phyloP scores from a whole-genome alignment of 2,113 vertebrate species.

The Grammomys surdaster region DNA sequence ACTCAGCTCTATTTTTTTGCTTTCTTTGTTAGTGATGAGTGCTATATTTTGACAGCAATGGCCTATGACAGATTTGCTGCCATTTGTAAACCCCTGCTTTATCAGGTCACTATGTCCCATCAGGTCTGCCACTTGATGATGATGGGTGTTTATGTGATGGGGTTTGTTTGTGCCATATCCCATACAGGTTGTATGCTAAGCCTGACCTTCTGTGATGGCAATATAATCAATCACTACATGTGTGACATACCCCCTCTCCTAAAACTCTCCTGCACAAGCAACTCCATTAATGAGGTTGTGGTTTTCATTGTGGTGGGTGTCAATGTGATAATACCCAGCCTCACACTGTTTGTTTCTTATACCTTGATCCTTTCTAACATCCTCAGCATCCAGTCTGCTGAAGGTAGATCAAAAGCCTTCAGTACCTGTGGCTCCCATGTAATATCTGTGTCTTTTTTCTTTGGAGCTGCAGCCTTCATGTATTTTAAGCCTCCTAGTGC shows the following conservation, averaged over 20 bases:
- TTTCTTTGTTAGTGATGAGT: constrained; percentile 57
- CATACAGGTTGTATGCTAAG: constrained; percentile 20
- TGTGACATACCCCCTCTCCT: constrained; percentile 37
- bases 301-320: neutral
- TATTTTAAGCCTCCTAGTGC: constrained; percentile 13
- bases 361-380: neutral
- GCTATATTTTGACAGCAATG: constrained; percentile 59
- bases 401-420: neutral
- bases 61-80: constrained; percentile 63
- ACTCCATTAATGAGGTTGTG: constrained; percentile 18
- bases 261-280: neutral
- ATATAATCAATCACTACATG: constrained; percentile 52
- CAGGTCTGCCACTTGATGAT: constrained; percentile 5
- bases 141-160: neutral
- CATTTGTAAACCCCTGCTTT: constrained; percentile 63
- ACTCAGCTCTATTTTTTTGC: constrained; percentile 54
- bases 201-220: constrained; percentile 57
- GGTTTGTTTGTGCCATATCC: neutral
- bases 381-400: neutral
- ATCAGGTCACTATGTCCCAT: constrained; percentile 55
- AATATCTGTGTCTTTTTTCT: constrained; percentile 38
- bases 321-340: neutral
- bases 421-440: constrained; percentile 18
- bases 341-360: neutral
- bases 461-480: constrained; percentile 25